A percentile compares a stretch with the other conserved stretches of the same genome.
Conservation (phyloP, 2,888 invertebrate species). For the Listrodromus nycthemerus region DNA sequence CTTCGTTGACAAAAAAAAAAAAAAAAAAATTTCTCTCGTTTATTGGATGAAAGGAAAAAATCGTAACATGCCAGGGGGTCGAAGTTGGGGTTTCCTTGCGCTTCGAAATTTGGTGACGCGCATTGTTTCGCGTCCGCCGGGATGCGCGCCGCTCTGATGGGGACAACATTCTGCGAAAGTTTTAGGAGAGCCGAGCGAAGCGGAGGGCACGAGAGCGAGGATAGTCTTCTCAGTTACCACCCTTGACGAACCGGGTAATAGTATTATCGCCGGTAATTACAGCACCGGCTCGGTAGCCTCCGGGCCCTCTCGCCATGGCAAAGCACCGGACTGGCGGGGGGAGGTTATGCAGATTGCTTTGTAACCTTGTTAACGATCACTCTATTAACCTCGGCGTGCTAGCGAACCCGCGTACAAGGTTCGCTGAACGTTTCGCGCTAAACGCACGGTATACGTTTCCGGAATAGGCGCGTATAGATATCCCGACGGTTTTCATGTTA, state of each 20-base stretch:
- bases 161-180: constrained; percentile 44
- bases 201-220: constrained; percentile 54
- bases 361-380: constrained; percentile 84
- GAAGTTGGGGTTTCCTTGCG: not conserved
- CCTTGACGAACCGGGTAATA: constrained; percentile 81
- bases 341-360: constrained; percentile 84
- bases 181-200: constrained; percentile 34
- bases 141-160: not conserved
- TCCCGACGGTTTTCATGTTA: constrained; percentile 46
- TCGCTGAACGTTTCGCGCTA: constrained; percentile 38
- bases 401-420: constrained; percentile 48
- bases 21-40: not conserved
- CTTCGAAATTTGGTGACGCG: not conserved
- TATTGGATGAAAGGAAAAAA: not conserved
- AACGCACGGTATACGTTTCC: constrained; percentile 30
- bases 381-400: constrained; percentile 81
- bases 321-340: constrained; percentile 74
- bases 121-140: constrained; percentile 2
- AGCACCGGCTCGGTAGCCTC: constrained; percentile 74
- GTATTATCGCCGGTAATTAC: constrained; percentile 82
- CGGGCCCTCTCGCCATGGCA: constrained; percentile 68
- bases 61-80: not conserved
- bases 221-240: constrained; percentile 79
- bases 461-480: constrained; percentile 3
- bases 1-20: not conserved